Conservation (phyloP, 2,113 vertebrate genomes). For the Caracal caracal region DNA sequence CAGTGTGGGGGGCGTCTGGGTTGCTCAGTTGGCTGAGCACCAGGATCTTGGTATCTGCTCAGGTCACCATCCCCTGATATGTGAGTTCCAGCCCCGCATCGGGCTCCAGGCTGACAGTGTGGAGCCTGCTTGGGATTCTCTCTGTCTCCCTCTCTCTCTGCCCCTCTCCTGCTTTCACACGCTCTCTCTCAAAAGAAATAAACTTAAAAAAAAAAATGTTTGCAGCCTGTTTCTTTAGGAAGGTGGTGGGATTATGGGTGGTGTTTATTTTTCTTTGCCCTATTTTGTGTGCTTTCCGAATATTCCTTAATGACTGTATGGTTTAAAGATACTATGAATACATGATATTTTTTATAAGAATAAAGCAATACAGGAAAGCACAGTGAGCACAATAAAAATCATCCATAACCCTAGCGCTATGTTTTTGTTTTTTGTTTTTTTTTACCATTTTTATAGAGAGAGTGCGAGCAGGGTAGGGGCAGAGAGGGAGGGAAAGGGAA, state of each 20-base stretch:
- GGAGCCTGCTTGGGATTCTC: too few relatives aligned
- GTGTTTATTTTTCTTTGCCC: background rate
- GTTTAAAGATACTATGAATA: background rate
- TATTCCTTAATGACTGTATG: background rate
- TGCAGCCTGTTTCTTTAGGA: background rate
- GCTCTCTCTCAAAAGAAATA: too few relatives aligned
- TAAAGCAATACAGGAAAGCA: constrained; percentile 7
- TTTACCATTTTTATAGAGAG: background rate
- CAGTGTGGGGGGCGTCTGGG: background rate
- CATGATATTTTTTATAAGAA: background rate
- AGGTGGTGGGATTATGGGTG: background rate
- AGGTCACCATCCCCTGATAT: too few relatives aligned
- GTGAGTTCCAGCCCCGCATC: too few relatives aligned
- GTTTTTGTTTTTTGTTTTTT: background rate
- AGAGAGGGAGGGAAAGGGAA: too few relatives aligned
- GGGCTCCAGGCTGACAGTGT: too few relatives aligned
- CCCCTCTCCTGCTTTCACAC: too few relatives aligned
- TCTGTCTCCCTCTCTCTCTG: too few relatives aligned
- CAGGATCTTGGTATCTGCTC: too few relatives aligned
- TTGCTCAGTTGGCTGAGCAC: too few relatives aligned
- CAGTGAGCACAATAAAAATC: background rate
- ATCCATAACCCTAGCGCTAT: background rate
- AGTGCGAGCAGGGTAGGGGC: too few relatives aligned
- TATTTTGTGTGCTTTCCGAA: constrained; percentile 41
- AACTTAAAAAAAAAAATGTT: background rate